Percentiles rank a stretch among this genome's conserved stretches.
Evolutionary conservation across 2,888 invertebrate species (phyloP).

Genomic region (Calephelis perditalis): DNA sequence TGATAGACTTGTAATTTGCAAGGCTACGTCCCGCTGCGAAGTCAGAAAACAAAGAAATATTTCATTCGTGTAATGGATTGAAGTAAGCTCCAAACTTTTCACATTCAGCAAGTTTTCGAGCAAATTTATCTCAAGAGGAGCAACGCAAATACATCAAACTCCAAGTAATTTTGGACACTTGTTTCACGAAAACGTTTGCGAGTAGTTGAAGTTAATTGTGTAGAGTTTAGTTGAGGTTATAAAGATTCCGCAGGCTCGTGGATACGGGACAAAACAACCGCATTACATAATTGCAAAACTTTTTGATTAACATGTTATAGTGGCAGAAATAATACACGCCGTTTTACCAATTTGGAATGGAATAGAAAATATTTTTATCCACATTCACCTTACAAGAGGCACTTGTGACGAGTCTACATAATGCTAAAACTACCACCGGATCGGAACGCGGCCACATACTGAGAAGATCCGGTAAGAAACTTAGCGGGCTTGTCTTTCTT

Average conservation of each 20-base stretch:
- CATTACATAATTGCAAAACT: conserved; percentile 6
- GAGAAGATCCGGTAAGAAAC: too few relatives aligned
- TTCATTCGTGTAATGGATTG: conserved; percentile 77
- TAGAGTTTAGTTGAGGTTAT: conserved; percentile 22
- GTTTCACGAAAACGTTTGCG: conserved; percentile 63
- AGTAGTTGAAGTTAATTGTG: conserved; percentile 43
- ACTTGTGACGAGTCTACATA: too few relatives aligned
- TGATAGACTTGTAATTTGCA: conserved; percentile 65
- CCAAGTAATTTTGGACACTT: conserved; percentile 71
- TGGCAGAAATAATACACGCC: neutral
- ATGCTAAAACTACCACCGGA: too few relatives aligned
- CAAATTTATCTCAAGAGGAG: conserved; percentile 74
- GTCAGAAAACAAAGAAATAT: conserved; percentile 76
- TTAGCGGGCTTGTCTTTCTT: too few relatives aligned
- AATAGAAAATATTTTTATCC: too few relatives aligned
- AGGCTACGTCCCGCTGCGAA: conserved; percentile 51
- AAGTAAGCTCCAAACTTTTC: conserved; percentile 76
- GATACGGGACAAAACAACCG: conserved; percentile 5
- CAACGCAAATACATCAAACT: conserved; percentile 74
- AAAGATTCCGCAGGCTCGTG: conserved; percentile 3
- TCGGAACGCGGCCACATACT: too few relatives aligned
- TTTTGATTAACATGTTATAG: conserved; percentile 4
- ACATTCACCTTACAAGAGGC: too few relatives aligned
- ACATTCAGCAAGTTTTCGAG: conserved; percentile 74
- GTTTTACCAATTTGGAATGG: too few relatives aligned